phyloP scores from a whole-genome alignment of 1,140 invertebrate genomes.

The Ptiloglossa arizonensis region DNA sequence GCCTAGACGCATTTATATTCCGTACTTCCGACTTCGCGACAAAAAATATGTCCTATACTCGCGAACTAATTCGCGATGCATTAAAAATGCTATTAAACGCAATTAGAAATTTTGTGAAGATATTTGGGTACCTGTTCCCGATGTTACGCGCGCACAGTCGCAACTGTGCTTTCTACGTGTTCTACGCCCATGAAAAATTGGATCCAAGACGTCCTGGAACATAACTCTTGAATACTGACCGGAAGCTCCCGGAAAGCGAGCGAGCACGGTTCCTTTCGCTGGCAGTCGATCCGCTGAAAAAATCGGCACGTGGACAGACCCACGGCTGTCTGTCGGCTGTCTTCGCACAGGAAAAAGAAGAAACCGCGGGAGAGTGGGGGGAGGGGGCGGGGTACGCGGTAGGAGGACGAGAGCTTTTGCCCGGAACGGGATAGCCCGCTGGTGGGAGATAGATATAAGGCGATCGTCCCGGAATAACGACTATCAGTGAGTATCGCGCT shows the following conservation, averaged over 20 bases:
- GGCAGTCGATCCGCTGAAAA: neutral
- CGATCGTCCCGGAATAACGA: conserved; percentile 78
- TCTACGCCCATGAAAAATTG: no score
- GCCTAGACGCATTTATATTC: no score
- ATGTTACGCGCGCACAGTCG: no score
- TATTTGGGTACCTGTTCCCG: no score
- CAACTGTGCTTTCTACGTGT: no score
- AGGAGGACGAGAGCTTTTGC: conserved; percentile 60
- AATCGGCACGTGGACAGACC: conserved; percentile 44
- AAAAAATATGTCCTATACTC: no score
- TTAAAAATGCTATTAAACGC: no score
- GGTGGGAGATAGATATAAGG: conserved; percentile 82
- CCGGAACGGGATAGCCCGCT: conserved; percentile 61
- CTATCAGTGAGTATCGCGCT: conserved; percentile 79
- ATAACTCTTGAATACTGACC: neutral
- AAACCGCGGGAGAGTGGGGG: conserved; percentile 4
- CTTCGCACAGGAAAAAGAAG: conserved; percentile 17
- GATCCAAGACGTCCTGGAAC: no score
- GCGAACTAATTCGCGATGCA: no score
- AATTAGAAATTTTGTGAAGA: no score
- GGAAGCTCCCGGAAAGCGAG: conserved; percentile 26
- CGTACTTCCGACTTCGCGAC: no score
- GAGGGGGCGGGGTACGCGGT: neutral
- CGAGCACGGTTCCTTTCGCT: conserved; percentile 12
- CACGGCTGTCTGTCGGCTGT: neutral